Conservation (phyloP, 2,113 vertebrate species). For the Albula glossodonta region DNA sequence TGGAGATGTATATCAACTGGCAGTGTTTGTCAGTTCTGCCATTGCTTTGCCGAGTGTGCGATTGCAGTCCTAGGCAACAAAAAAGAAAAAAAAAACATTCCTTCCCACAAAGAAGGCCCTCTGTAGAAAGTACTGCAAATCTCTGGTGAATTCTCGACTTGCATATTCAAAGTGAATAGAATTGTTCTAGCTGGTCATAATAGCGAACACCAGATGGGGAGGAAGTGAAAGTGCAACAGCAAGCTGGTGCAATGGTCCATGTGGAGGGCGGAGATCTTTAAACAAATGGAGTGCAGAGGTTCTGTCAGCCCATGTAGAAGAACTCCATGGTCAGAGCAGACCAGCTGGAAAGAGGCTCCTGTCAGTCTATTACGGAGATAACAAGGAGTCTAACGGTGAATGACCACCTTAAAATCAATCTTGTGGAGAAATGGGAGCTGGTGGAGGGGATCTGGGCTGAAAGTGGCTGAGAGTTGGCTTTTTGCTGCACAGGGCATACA, state of each 20-base stretch:
- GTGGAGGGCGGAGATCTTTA: not conserved
- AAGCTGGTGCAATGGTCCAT: not conserved
- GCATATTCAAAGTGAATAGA: not conserved
- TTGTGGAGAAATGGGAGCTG: not conserved
- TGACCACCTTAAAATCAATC: slow-evolving; percentile 24
- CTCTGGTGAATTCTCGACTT: not conserved
- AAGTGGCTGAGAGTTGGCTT: not conserved
- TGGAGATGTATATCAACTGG: not conserved
- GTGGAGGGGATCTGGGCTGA: not conserved
- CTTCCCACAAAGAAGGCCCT: not conserved
- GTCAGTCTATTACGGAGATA: slow-evolving; percentile 17
- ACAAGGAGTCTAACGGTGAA: slow-evolving; percentile 6
- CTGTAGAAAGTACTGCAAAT: not conserved
- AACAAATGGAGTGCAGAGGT: not conserved
- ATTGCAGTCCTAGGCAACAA: not conserved
- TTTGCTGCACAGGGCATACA: not conserved
- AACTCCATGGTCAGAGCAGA: not conserved
- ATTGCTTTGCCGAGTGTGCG: not conserved
- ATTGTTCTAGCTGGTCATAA: not conserved
- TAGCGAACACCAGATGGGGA: not conserved
- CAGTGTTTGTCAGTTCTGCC: not conserved
- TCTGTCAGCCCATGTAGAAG: not conserved
- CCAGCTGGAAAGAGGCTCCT: slow-evolving; percentile 6
- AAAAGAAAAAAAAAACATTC: not conserved
- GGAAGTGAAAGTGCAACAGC: not conserved